phyloP scores from a whole-genome alignment of 2,888 invertebrate genomes.

The Leptinotarsa peninsularis region DNA sequence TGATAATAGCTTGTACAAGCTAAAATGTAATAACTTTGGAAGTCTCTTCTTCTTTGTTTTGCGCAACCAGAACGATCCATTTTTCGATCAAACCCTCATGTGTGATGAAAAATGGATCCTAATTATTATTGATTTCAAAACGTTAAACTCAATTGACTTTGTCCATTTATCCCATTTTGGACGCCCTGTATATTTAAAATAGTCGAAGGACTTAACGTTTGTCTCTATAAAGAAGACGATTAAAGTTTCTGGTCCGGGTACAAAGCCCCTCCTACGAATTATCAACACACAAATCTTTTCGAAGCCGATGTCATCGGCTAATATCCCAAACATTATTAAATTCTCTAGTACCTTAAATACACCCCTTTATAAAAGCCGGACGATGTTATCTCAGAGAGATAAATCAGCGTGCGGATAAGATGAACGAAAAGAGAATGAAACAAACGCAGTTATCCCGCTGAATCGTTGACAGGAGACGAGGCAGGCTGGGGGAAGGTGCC shows the following conservation, averaged over 20 bases:
- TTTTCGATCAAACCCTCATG: too few species aligned
- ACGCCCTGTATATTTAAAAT: too few species aligned
- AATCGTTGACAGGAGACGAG: background rate
- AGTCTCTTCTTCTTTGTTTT: too few species aligned
- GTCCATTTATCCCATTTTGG: too few species aligned
- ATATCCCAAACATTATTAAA: conserved; percentile 14
- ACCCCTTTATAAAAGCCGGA: conserved; percentile 14
- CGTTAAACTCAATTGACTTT: too few species aligned
- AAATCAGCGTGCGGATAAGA: conserved; percentile 47
- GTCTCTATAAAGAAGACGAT: background rate
- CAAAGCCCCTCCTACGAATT: background rate
- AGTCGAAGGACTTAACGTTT: too few species aligned
- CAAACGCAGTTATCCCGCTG: conserved; percentile 28
- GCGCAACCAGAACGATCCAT: too few species aligned
- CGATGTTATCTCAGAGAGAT: conserved; percentile 51
- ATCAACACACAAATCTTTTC: background rate
- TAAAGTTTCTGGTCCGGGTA: background rate
- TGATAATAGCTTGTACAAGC: too few species aligned
- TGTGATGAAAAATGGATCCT: too few species aligned
- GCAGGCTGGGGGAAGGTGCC: conserved; percentile 42
- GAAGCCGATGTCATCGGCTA: background rate
- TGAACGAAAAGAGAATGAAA: conserved; percentile 55
- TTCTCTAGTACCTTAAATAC: conserved; percentile 15
- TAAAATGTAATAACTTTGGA: too few species aligned
- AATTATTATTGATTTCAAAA: too few species aligned